These are phyloP conservation scores for Diadumene lineata DNA, from an alignment of 92 coral and sea anemone species.

Conservation along the genomic window DNA sequence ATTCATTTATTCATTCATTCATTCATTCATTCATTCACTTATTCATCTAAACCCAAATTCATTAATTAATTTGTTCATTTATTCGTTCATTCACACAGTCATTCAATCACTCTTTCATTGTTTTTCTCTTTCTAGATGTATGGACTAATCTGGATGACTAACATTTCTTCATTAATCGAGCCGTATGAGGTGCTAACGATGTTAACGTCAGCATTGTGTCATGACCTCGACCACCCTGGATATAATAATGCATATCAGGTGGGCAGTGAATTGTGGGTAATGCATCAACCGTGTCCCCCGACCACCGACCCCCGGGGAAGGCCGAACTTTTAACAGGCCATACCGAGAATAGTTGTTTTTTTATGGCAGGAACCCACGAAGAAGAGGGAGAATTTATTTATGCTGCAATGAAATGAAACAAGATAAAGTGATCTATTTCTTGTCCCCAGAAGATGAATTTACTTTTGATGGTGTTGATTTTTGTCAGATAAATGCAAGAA, in stretches of 20 bases:
- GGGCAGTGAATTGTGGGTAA: neutral
- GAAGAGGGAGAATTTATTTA: too few species aligned
- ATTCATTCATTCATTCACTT: neutral
- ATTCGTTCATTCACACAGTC: neutral
- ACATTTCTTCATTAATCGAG: constrained; percentile 53
- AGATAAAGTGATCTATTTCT: too few species aligned
- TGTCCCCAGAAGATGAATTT: neutral
- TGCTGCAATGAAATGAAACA: too few species aligned
- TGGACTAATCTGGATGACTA: constrained; percentile 84
- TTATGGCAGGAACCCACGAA: too few species aligned
- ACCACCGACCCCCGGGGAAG: too few species aligned
- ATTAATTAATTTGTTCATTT: neutral
- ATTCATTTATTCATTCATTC: neutral
- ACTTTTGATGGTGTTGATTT: neutral
- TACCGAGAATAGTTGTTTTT: too few species aligned
- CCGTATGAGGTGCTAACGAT: constrained; percentile 68
- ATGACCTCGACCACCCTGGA: constrained; percentile 86
- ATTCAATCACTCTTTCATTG: neutral
- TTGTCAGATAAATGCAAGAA: constrained; percentile 78
- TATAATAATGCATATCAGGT: constrained; percentile 92
- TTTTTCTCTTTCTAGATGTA: constrained; percentile 59
- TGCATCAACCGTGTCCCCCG: neutral
- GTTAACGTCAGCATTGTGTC: constrained; percentile 86
- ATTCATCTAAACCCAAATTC: neutral
- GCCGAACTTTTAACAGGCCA: neutral